Evolutionary conservation across 92 coral and sea anemone species (phyloP), one percentile per base, ranked within the genome.

Genomic region (Porites cylindrica): DNA sequence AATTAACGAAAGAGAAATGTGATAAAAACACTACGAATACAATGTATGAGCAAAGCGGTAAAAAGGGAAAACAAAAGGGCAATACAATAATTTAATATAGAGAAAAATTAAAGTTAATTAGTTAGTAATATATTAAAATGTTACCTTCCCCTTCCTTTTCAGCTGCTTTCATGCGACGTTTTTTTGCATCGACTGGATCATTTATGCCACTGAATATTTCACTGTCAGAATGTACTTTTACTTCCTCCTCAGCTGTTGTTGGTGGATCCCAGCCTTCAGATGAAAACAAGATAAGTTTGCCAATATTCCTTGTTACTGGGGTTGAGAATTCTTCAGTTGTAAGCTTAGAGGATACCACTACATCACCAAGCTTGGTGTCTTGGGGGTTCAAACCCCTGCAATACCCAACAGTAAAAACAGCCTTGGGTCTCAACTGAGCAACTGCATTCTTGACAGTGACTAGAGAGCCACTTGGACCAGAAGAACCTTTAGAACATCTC

Each of bases 311-410:
- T 56, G 0, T 14, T 1, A 56, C 61, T 10, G 72, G 83, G 50
- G 19, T 66, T 68, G 20, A 14, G 69, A 59, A 38, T 20, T 11
- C 7, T 26, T 16, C 69, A 59, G 67, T 59, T 77, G 66, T 75
- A 21, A 75, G 79, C 66, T 3, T 20, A 12, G 53, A 32, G 69
- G 68, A 77, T 77, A 77, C 32, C n/a, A 77, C 81, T 8, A 77
- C 69, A 77, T 77, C 81, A 29, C 91, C 91, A 2, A 88, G 43
- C 52, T 88, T 56, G 54, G 86, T 79, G 64, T 80, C 80, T 19
- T 61, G 65, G 56, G 6, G 71, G 70, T 71, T 70, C 67, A 80
- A 26, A 13, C 79, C 50, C 16, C 3, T 14, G 61, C 61, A 56
- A 3, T 1, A 53, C 4, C 29, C 79, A 75, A 18, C 16, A 23